A percentile compares a stretch with the other conserved stretches of the same genome.
phyloP scores from a whole-genome alignment of 2,113 vertebrate species.

The Grus americana region DNA sequence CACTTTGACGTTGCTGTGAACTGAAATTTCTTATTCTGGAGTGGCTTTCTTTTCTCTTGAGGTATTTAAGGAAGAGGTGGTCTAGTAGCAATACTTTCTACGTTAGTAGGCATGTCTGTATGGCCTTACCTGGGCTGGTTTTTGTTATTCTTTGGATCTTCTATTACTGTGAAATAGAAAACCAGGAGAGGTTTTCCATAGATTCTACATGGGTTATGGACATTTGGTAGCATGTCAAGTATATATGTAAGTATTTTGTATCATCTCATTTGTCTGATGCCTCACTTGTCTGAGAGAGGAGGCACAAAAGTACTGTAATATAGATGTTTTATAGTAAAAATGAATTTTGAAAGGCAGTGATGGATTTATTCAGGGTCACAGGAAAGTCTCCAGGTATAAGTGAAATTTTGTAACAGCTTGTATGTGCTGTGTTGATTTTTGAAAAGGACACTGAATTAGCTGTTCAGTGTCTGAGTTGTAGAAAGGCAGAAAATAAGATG shows the following conservation, averaged over 20 bases:
- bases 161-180: neutral
- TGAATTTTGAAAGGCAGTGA: neutral
- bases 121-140: neutral
- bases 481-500: neutral
- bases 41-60: neutral
- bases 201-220: accelerated
- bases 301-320: neutral
- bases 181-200: neutral
- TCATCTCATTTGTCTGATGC: neutral
- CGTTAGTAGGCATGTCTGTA: neutral
- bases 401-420: neutral
- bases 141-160: neutral
- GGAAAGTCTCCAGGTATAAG: neutral
- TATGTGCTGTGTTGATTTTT: neutral
- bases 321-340: neutral
- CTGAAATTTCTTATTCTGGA: neutral
- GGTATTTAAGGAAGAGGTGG: neutral
- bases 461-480: neutral
- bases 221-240: accelerated
- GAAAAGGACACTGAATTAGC: neutral
- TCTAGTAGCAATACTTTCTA: neutral
- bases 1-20: neutral
- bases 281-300: neutral
- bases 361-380: neutral
- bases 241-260: neutral